Percentiles rank a stretch among this genome's conserved stretches.
These are phyloP conservation scores for Sorex maritimensis DNA, from an alignment of 2,797 vertebrate species.

Conservation along the genomic window DNA sequence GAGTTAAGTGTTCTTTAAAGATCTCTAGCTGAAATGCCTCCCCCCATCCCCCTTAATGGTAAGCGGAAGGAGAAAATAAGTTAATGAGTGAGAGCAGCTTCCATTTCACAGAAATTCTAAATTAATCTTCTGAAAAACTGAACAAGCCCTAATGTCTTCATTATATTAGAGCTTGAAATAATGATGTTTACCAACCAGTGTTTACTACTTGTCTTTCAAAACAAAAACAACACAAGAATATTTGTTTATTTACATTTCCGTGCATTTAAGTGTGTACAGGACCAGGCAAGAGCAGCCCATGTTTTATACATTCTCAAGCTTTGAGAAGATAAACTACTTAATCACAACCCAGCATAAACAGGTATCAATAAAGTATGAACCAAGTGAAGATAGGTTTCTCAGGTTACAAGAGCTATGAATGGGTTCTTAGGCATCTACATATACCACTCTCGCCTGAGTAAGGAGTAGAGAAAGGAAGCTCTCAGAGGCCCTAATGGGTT, in stretches of 20 bases:
- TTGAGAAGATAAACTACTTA: slow-evolving; percentile 50
- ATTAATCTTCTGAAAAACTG: slow-evolving; percentile 63
- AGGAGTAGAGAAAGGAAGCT: background rate
- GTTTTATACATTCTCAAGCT: slow-evolving; percentile 52
- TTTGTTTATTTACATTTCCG: slow-evolving; percentile 65
- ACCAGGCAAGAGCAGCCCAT: slow-evolving; percentile 3
- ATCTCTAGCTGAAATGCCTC: slow-evolving; percentile 80
- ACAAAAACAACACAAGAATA: background rate
- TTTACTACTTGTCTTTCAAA: too few relatives aligned
- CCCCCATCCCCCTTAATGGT: slow-evolving; percentile 27
- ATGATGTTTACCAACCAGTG: too few relatives aligned
- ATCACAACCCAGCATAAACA: slow-evolving; percentile 65
- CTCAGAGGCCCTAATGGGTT: background rate
- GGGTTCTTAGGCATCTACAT: background rate
- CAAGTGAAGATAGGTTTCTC: slow-evolving; percentile 30
- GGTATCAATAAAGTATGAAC: slow-evolving; percentile 14
- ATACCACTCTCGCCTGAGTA: background rate
- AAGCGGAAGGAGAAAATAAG: slow-evolving; percentile 68
- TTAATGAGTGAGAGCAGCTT: slow-evolving; percentile 78
- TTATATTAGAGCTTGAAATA: slow-evolving; percentile 52
- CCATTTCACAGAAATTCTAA: slow-evolving; percentile 74
- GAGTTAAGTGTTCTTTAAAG: slow-evolving; percentile 85
- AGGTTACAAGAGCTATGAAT: slow-evolving; percentile 2
- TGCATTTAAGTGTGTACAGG: slow-evolving; percentile 39
- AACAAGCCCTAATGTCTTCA: slow-evolving; percentile 44